Base-by-base conservation (phyloP, 2,888 invertebrate genomes). In the Caenorhabditis sp. region DNA sequence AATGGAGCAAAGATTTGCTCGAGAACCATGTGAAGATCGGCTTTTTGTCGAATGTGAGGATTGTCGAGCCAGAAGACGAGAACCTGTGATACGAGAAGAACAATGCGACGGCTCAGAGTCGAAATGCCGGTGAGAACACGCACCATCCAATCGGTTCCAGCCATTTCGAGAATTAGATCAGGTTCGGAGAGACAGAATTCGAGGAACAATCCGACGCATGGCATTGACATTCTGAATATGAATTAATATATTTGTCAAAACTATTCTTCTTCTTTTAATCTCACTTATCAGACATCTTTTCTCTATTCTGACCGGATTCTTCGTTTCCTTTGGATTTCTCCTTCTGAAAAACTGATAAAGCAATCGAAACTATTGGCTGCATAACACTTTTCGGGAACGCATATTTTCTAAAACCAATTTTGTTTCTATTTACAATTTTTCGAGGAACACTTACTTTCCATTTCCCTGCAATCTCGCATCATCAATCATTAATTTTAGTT, bases 1-100 rank as follows among this genome's bases (percentile, higher is more conserved):
- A 95, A 95, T 0, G 96, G 95, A 20, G 95, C 94, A 68, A 94
- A 92, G 59, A 97, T 91, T 88, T 93, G 93, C 88, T 90, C 89
- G 20, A 90, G 75, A 21, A 90, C 89, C 43, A 89, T 84, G 71
- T 95, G 93, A 63, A 86, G 69, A 58, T 83, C 74, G 1, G 82
- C 85, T 61, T 76, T 77, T 36, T 60, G 57, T 20, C 86, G 57
- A 53, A 84, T 77, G 20, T 57, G 56, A 2, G 85, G 83, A 53
- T 73, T 71, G 60, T 86, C 85, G 17, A 86, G 69, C 85, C 85
- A 86, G 14, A 63, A 61, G 26, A 83, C 73, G 21, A 86, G 67
- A 0, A 86, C 70, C 8, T 77, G 77, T 10, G 77, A 70, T 23
- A 81, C 80, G 1, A 82, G 63, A 4, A 77, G 54, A 25, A 78